These are phyloP conservation scores for Podarcis raffonei DNA, from an alignment of 2,113 vertebrate genomes.

Conservation along the genomic window DNA sequence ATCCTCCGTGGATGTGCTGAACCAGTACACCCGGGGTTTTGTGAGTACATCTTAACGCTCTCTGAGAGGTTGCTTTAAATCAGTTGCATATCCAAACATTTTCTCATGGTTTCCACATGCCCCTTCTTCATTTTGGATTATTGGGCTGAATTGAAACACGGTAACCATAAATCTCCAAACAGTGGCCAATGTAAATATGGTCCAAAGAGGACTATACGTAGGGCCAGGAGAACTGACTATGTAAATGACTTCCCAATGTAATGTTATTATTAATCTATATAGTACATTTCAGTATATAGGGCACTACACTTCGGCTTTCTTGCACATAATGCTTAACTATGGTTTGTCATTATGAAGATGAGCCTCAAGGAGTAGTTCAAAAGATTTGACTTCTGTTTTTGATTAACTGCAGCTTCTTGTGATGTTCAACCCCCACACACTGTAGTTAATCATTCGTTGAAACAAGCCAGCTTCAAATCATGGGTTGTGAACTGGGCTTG, in stretches of 20 bases:
- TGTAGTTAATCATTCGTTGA: not conserved
- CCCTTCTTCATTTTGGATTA: not conserved
- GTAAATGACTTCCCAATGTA: not conserved
- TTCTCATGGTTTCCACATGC: not conserved
- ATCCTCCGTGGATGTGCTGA: constrained; percentile 82
- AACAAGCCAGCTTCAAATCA: not conserved
- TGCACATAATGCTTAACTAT: too few species aligned
- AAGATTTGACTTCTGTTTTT: not conserved
- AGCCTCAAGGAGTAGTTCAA: not conserved
- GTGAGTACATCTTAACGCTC: constrained; percentile 75
- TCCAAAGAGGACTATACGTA: not conserved
- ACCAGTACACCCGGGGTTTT: constrained; percentile 95
- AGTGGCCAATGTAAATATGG: not conserved
- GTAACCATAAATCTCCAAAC: not conserved
- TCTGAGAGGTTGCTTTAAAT: constrained; percentile 1
- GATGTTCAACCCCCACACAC: not conserved
- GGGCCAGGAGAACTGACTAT: not conserved
- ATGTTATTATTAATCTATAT: not conserved
- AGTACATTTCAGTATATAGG: not conserved
- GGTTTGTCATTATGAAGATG: not conserved
- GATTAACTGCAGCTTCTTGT: not conserved
- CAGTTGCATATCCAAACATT: not conserved
- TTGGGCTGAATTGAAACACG: not conserved
- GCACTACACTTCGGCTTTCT: not conserved
- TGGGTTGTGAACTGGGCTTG: not conserved